Conservation (phyloP, 2,797 vertebrate species). For the Melopsittacus undulatus region DNA sequence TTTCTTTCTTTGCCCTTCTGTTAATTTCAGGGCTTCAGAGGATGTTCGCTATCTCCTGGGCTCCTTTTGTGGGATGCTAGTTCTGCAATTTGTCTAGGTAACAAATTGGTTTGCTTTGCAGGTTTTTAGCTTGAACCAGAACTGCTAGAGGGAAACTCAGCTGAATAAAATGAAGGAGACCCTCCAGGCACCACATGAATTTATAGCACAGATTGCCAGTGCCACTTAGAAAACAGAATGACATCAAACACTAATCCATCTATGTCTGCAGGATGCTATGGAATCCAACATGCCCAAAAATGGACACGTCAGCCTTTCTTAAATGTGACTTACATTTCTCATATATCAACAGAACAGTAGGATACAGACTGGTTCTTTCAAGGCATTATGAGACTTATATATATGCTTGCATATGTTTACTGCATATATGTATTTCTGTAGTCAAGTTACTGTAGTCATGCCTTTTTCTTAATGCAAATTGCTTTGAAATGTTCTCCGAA, state of each 20-base stretch:
- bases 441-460: not conserved
- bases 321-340: not conserved
- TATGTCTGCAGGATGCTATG: not conserved
- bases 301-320: not conserved
- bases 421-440: not conserved
- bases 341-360: not conserved
- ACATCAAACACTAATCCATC: conserved; percentile 9
- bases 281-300: conserved; percentile 5
- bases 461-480: not conserved
- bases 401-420: not conserved
- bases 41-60: not conserved
- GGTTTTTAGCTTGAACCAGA: conserved; percentile 31
- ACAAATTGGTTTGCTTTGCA: conserved; percentile 43
- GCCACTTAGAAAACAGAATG: conserved; percentile 35
- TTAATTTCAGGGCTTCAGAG: not conserved
- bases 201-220: conserved; percentile 33
- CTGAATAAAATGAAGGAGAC: conserved; percentile 27
- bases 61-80: not conserved
- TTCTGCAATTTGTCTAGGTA: not conserved
- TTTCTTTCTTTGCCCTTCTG: conserved; percentile 3
- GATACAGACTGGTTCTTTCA: not conserved
- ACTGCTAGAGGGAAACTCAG: not conserved
- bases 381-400: not conserved
- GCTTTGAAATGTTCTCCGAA: not conserved
- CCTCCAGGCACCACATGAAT: conserved; percentile 6